Evolutionary conservation across 2,113 vertebrate species (phyloP).

Genomic region (Mandrillus leucophaeus): DNA sequence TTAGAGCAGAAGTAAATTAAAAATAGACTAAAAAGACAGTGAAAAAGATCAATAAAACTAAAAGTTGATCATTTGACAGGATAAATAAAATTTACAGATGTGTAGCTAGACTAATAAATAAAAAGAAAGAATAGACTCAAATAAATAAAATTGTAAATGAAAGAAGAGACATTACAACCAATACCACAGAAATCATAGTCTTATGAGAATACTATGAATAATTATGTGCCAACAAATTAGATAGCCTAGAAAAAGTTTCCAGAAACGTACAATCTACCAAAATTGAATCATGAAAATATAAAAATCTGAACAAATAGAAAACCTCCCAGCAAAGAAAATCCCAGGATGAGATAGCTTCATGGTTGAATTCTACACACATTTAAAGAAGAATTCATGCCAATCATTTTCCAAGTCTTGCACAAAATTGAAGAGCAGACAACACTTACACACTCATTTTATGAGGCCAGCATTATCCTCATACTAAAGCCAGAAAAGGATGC

Average conservation of each 20-base stretch:
- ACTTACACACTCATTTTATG: background rate
- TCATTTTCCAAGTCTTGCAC: background rate
- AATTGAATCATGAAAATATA: background rate
- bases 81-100: background rate
- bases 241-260: background rate
- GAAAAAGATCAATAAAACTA: background rate
- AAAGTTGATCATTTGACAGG: background rate
- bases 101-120: background rate
- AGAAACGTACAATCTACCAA: background rate
- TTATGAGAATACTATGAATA: background rate
- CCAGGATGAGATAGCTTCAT: background rate
- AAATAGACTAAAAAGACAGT: background rate
- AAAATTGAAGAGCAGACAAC: background rate
- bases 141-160: background rate
- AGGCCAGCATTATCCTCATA: background rate
- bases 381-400: background rate
- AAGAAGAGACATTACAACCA: background rate
- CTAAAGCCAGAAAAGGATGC: background rate
- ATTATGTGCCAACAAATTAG: background rate
- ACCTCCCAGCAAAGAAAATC: background rate
- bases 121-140: background rate
- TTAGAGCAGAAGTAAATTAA: background rate
- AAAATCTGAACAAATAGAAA: background rate
- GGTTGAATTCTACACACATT: background rate
- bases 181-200: background rate